phyloP scores from a whole-genome alignment of 2,888 invertebrate genomes.

The Pyralis farinalis region DNA sequence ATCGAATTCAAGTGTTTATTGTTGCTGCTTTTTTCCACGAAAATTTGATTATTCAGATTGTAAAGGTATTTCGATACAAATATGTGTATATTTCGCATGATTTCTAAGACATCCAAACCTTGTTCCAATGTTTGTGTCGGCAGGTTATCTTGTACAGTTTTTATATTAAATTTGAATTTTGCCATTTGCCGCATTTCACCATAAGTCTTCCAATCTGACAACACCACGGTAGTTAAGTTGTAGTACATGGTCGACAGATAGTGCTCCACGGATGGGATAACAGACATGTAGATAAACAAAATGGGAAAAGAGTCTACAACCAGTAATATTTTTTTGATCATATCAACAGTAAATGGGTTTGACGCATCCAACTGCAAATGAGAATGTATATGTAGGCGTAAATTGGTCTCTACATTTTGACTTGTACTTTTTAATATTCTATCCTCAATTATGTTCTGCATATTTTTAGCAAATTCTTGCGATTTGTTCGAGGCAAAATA shows the following conservation, averaged over 20 bases:
- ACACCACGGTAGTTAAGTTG: slow-evolving; percentile 97
- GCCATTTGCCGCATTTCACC: slow-evolving; percentile 98
- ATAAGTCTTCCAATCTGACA: slow-evolving; percentile 99
- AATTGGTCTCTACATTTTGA: slow-evolving; percentile 94
- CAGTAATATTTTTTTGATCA: slow-evolving; percentile 84
- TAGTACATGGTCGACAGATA: slow-evolving; percentile 98
- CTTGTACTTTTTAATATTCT: slow-evolving; percentile 87
- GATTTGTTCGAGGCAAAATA: slow-evolving; percentile 41
- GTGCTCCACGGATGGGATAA: slow-evolving; percentile 89
- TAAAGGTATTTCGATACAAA: slow-evolving; percentile 97
- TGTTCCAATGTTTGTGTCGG: slow-evolving; percentile 98
- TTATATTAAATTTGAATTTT: slow-evolving; percentile 88
- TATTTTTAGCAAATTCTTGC: slow-evolving; percentile 51
- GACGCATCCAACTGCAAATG: slow-evolving; percentile 89
- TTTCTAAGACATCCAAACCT: slow-evolving; percentile 97
- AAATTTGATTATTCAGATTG: slow-evolving; percentile 97
- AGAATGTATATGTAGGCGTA: slow-evolving; percentile 95
- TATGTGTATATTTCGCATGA: slow-evolving; percentile 97
- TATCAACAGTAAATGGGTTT: slow-evolving; percentile 86
- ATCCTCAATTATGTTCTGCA: slow-evolving; percentile 70
- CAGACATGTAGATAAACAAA: slow-evolving; percentile 80
- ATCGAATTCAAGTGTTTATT: slow-evolving; percentile 98
- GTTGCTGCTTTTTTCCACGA: slow-evolving; percentile 94
- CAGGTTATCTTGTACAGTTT: slow-evolving; percentile 94
- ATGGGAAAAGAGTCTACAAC: slow-evolving; percentile 78